Evolutionary conservation across 2,797 vertebrate genomes (phyloP), one percentile per base, ranked within the genome.

Genomic region (Falco cherrug): DNA sequence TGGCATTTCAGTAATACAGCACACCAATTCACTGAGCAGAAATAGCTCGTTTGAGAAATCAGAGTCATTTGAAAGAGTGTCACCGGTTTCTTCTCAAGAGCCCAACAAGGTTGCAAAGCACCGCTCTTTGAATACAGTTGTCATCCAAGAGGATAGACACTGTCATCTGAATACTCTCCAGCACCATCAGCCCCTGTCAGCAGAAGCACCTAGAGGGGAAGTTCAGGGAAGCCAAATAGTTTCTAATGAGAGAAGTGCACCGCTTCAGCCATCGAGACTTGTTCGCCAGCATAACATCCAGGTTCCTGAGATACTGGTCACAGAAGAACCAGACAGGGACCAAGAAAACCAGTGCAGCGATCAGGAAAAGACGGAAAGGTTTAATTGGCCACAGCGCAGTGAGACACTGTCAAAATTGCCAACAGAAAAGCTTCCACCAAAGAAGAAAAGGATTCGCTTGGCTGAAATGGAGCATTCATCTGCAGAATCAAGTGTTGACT

Each of bases 271-370:
- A 3, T 99, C 98, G 5, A 98, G 99, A 63, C 98, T 99, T 2
- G 99, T 99, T 85, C 99, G 99, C 43, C 99, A 99, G 97, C 99
- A 98, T 96, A 99, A 99, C 93, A 99, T 99, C 93, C 99, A 99
- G 95, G 99, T 99, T 86, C 99, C 99, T 77, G 99, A 99, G 97
- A 99, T 99, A 95, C 97, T 99, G 89, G 99, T 99, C 87, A 99
- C 99, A 4, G 99, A 99, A 97, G 99, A 99, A 89, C 99, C 99
- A 6, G 99, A 99, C 94, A 98, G 98, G 97, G 99, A 99, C 77
- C 98, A 98, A 59, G 99, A 99, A 93, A 96, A 92, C 35, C 99
- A 99, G 33, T 97, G 96, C 63, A 97, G 90, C 0, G 99, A 99
- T 85, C 97, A 97, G 26, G 99, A 99, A 83, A 99, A 99, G 91